These are phyloP conservation scores for Pristionchus entomophagus DNA, from an alignment of 2,888 invertebrate genomes.

Conservation along the genomic window DNA sequence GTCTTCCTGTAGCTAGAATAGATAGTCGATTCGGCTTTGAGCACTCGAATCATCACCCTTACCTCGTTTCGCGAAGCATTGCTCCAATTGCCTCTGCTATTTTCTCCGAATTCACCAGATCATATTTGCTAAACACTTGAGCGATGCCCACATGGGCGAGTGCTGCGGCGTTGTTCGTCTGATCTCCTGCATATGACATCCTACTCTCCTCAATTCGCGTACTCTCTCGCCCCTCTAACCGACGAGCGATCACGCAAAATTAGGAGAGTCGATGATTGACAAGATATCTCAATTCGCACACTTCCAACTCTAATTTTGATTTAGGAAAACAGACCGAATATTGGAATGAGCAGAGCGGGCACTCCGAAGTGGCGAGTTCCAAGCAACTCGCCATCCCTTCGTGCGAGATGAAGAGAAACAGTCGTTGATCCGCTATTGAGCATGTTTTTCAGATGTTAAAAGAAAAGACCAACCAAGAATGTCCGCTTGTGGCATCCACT, in stretches of 20 bases:
- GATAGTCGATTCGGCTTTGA: too few relatives aligned
- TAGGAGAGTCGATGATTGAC: too few relatives aligned
- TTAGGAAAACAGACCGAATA: too few relatives aligned
- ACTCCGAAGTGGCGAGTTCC: not conserved
- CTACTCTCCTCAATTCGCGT: too few relatives aligned
- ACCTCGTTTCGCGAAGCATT: not conserved
- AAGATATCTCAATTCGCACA: too few relatives aligned
- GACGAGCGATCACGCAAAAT: too few relatives aligned
- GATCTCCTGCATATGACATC: conserved; percentile 28
- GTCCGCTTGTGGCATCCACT: conserved; percentile 43
- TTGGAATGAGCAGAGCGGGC: conserved; percentile 15
- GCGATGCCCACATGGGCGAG: conserved; percentile 4
- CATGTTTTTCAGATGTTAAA: not conserved
- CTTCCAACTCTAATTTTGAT: too few relatives aligned
- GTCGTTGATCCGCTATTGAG: conserved; percentile 8
- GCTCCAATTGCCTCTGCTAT: not conserved
- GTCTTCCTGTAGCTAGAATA: too few relatives aligned
- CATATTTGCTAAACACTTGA: conserved; percentile 20
- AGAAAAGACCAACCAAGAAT: not conserved
- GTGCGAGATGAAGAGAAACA: conserved; percentile 35
- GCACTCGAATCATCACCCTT: too few relatives aligned
- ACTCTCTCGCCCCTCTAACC: too few relatives aligned
- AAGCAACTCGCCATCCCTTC: conserved; percentile 40
- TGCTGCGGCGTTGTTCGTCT: not conserved
- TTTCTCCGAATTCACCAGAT: not conserved